Base-by-base conservation (phyloP, 2,888 invertebrate genomes). In the Eristalis intricaria region DNA sequence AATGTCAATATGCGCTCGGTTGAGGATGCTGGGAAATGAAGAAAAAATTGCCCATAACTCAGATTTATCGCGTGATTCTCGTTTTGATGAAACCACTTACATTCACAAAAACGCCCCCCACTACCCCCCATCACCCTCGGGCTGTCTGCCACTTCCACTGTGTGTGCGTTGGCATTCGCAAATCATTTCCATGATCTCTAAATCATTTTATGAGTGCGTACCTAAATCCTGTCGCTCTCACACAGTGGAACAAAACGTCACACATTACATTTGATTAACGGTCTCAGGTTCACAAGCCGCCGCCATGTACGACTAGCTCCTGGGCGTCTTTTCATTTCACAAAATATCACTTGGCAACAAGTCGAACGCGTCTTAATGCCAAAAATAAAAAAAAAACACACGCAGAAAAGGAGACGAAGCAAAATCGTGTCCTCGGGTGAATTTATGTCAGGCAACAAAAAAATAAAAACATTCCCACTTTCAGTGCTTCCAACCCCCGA, bases 301-400 rank as follows among this genome's bases (percentile, higher is more conserved):
- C 35, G 11, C 38, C 3, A 13, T 8, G 13, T 38, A 38, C 38
- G 32, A 32, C 4, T 38, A 50, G 50, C 50, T 19, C 19, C 19
- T 8, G 50, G 50, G 74, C 29, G 22, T 4, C 26, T 64, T 43
- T 29, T 35, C 22, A 35, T 38, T 50, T 35, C 22, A 38, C 35
- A 50, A 40, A 60, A 71, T 71, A 35, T 65, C 63, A 50, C 29
- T 60, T 73, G 40, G 71, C 79, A 79, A 79, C 79, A 79, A 79
- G 79, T 79, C 66, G 66, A 79, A 19, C 60, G 35, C 43, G 60
- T 35, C 65, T 60, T 79, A 65, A 71, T 71, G 71, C 43, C 1
- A 50, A 50, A 50, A 19, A 19, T n/a, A 19, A 19, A 5, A 50
- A 35, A 35, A 35, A 35, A 35, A 11, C 1, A 35, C n/a, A n/a